Evolutionary conservation across 30 jellyfish, hydroid and myxozoan species (phyloP).

Genomic region (Pseudorhiza aurosa): DNA sequence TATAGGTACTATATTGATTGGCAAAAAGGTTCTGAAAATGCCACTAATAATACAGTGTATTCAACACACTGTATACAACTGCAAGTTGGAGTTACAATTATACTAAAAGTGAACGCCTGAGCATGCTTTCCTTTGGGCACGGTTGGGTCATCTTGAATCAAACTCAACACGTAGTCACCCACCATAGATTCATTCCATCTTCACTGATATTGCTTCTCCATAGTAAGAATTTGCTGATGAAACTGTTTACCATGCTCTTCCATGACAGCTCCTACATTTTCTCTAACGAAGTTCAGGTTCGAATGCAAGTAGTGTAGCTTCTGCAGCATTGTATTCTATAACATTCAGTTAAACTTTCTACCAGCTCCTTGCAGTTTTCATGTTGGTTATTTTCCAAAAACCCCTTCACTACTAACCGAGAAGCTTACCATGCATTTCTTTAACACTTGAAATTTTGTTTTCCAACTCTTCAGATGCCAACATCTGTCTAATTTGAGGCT

Average conservation of each 20-base stretch:
- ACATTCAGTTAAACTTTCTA: not conserved
- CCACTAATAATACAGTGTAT: not conserved
- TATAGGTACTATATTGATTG: not conserved
- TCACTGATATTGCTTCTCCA: not conserved
- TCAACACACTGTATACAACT: not conserved
- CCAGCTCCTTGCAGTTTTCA: constrained; percentile 6
- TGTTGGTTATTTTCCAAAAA: too few relatives aligned
- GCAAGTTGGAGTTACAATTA: not conserved
- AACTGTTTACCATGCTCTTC: not conserved
- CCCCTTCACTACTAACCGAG: not conserved
- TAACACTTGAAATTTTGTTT: not conserved
- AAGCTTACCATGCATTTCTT: not conserved
- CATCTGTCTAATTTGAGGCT: not conserved
- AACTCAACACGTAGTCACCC: not conserved
- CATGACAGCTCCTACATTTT: not conserved
- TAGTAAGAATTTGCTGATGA: not conserved
- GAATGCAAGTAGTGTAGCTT: not conserved
- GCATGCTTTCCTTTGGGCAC: not conserved
- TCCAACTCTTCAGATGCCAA: not conserved
- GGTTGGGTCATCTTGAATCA: not conserved
- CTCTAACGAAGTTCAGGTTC: not conserved
- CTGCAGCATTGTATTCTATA: not conserved
- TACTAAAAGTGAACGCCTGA: not conserved
- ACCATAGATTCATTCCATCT: not conserved
- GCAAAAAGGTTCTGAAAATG: not conserved